phyloP scores from a whole-genome alignment of 2,113 vertebrate genomes.

The Archocentrus centrarchus region DNA sequence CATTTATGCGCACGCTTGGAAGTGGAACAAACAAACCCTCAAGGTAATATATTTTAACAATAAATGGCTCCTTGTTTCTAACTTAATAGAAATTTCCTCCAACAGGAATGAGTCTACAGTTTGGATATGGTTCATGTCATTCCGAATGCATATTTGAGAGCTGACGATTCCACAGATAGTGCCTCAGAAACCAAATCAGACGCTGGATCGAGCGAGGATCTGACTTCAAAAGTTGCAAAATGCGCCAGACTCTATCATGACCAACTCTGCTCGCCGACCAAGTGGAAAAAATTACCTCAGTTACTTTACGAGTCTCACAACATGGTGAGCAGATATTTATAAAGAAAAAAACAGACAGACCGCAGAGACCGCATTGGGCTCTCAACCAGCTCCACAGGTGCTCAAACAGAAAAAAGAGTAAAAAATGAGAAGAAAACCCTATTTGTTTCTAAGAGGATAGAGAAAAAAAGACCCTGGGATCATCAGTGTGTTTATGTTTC shows the following conservation, averaged over 20 bases:
- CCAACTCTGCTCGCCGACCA: slow-evolving; percentile 24
- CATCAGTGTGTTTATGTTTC: background rate
- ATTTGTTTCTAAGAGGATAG: background rate
- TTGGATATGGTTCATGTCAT: slow-evolving; percentile 22
- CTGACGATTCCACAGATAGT: slow-evolving; percentile 37
- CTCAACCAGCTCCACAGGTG: slow-evolving; percentile 16
- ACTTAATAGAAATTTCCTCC: background rate
- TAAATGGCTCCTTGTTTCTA: slow-evolving; percentile 30
- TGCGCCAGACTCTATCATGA: slow-evolving; percentile 40
- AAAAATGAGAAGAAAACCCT: background rate
- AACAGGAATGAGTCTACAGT: background rate
- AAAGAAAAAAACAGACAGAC: slow-evolving; percentile 1
- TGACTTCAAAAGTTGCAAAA: slow-evolving; percentile 41
- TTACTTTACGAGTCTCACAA: slow-evolving; percentile 27
- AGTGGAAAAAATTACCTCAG: slow-evolving; percentile 61
- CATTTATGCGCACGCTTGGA: background rate
- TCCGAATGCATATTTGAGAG: slow-evolving; percentile 40
- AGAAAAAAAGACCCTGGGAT: background rate
- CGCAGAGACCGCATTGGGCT: slow-evolving; percentile 17
- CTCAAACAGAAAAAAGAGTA: background rate
- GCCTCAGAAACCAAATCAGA: slow-evolving; percentile 47
- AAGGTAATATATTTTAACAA: slow-evolving; percentile 3
- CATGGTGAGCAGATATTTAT: slow-evolving; percentile 17
- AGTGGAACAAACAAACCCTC: background rate
- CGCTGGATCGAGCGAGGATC: slow-evolving; percentile 25